phyloP scores from a whole-genome alignment of 2,797 vertebrate species.

The Enteromius radiatus region DNA sequence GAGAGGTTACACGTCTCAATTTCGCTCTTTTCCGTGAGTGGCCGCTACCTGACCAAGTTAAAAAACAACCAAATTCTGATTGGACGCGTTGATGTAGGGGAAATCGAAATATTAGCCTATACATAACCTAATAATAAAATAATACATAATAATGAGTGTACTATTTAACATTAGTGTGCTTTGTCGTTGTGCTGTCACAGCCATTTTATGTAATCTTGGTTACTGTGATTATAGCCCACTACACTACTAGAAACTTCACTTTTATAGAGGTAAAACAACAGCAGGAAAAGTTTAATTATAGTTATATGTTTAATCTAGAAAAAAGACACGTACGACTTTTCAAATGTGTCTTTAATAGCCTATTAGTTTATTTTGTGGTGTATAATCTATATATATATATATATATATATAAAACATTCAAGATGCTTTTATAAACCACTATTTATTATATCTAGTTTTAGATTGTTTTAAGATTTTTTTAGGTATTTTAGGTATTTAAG shows the following conservation, averaged over 20 bases:
- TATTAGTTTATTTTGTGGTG: background rate
- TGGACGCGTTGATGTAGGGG: background rate
- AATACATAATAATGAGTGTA: background rate
- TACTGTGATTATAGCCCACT: background rate
- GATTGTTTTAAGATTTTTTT: background rate
- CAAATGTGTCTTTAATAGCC: background rate
- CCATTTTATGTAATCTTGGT: background rate
- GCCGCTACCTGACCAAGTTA: background rate
- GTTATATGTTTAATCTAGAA: background rate
- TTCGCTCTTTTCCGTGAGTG: background rate
- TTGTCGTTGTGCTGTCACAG: background rate
- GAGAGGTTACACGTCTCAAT: constrained; percentile 25
- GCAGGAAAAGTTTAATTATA: background rate
- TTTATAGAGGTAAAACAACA: background rate
- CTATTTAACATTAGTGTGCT: background rate
- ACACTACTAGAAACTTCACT: background rate
- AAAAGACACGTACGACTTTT: background rate
- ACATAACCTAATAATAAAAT: background rate
- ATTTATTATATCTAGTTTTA: background rate
- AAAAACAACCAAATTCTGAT: background rate
- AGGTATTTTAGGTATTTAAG: too few species aligned
- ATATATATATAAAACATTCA: background rate
- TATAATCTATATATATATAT: background rate
- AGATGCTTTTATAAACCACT: background rate
- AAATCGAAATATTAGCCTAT: background rate